phyloP scores from a whole-genome alignment of 2,888 invertebrate genomes.

The Nomada hirtipes region DNA sequence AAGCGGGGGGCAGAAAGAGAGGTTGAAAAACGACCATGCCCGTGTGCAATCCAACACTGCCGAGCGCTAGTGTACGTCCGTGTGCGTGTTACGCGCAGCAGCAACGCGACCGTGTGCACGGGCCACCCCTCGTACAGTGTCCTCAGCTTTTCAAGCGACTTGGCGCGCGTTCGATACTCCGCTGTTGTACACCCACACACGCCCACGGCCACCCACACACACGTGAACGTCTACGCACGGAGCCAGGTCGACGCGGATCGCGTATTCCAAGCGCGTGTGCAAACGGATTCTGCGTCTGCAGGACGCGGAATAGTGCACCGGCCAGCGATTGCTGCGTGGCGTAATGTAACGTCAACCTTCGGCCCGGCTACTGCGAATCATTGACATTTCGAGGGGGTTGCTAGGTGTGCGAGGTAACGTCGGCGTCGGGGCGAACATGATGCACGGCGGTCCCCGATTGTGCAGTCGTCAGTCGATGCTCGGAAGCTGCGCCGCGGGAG shows the following conservation, averaged over 20 bases:
- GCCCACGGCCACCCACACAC: conserved; percentile 35
- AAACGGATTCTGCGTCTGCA: neutral
- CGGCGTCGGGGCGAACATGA: neutral
- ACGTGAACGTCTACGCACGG: conserved; percentile 33
- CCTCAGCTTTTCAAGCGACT: conserved; percentile 62
- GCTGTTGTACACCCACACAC: conserved; percentile 57
- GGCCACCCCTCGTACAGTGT: conserved; percentile 61
- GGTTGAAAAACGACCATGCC: conserved; percentile 18
- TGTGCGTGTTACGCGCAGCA: conserved; percentile 6
- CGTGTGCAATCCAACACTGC: conserved; percentile 13
- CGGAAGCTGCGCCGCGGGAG: conserved; percentile 1
- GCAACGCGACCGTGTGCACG: conserved; percentile 19
- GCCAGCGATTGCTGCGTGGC: conserved; percentile 26
- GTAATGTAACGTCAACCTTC: neutral
- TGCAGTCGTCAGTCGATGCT: conserved; percentile 11
- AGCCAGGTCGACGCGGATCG: conserved; percentile 19
- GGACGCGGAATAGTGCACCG: conserved; percentile 21
- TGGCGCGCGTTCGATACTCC: conserved; percentile 67
- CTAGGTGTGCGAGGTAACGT: neutral
- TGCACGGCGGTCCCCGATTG: neutral
- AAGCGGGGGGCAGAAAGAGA: conserved; percentile 22
- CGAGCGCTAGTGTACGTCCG: no score
- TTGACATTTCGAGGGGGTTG: conserved; percentile 19
- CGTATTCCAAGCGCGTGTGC: conserved; percentile 29
- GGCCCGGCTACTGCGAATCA: conserved; percentile 7